These are phyloP conservation scores for Chrysochloris asiatica DNA, from an alignment of 2,113 vertebrate species.

Conservation along the genomic window DNA sequence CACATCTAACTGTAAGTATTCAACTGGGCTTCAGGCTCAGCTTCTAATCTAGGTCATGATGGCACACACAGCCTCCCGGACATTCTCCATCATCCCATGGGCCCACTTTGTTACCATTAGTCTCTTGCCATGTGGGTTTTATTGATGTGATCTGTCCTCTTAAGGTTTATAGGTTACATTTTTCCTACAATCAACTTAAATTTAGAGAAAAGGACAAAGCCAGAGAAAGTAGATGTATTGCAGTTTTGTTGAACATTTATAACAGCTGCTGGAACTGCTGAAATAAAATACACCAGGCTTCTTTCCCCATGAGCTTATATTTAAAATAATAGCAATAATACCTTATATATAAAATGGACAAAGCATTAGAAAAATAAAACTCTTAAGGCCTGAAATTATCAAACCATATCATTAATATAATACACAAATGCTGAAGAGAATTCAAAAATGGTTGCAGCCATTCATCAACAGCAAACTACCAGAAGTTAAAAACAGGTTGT, in stretches of 20 bases:
- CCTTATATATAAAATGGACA: conserved; percentile 4
- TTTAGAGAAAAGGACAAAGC: conserved; percentile 55
- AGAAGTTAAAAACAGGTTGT: too few relatives aligned
- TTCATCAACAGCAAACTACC: too few relatives aligned
- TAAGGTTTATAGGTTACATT: conserved; percentile 49
- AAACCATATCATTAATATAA: too few relatives aligned
- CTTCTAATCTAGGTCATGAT: conserved; percentile 45
- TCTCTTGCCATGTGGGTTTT: conserved; percentile 46
- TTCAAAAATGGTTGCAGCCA: too few relatives aligned
- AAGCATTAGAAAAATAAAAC: neutral
- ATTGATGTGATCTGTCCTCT: conserved; percentile 45
- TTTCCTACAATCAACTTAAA: conserved; percentile 61
- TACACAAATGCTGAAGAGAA: too few relatives aligned
- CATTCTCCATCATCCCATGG: neutral
- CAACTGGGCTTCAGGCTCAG: neutral
- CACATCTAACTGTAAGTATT: neutral
- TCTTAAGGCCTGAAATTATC: conserved; percentile 14
- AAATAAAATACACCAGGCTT: conserved; percentile 26
- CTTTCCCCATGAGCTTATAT: conserved; percentile 19
- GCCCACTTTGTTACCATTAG: conserved; percentile 38
- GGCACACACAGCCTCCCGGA: neutral
- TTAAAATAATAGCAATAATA: conserved; percentile 36
- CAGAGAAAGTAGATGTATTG: neutral
- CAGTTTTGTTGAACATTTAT: neutral
- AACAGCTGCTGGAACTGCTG: conserved; percentile 5